phyloP scores from a whole-genome alignment of 2,113 vertebrate genomes.

The Tor tambroides region DNA sequence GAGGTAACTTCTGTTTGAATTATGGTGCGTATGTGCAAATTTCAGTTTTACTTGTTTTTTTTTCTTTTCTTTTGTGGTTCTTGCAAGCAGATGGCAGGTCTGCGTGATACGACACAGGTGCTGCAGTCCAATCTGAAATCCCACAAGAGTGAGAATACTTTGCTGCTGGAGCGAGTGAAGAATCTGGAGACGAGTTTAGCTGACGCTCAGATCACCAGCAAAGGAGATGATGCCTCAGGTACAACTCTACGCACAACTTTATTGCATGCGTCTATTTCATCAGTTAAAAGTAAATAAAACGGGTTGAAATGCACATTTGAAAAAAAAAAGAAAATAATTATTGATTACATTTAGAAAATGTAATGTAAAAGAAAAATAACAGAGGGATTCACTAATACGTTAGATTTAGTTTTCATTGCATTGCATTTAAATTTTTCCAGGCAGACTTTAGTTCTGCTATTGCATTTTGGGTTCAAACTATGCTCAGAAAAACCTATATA shows the following conservation, averaged over 20 bases:
- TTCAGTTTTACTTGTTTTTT: background rate
- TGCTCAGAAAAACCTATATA: background rate
- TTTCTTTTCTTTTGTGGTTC: background rate
- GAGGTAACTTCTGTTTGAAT: slow-evolving; percentile 64
- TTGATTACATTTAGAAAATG: too few relatives aligned
- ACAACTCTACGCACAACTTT: background rate
- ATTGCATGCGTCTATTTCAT: background rate
- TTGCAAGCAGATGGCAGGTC: slow-evolving; percentile 77
- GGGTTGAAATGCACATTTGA: too few relatives aligned
- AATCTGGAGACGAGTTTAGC: slow-evolving; percentile 84
- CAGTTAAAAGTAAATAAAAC: background rate
- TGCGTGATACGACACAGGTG: slow-evolving; percentile 80
- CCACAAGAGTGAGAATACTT: slow-evolving; percentile 85
- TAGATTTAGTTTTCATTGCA: too few relatives aligned
- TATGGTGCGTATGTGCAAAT: background rate
- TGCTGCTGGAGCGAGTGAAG: slow-evolving; percentile 85
- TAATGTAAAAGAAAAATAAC: too few relatives aligned
- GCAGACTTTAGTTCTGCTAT: background rate
- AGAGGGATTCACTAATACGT: too few relatives aligned
- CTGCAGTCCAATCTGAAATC: slow-evolving; percentile 83
- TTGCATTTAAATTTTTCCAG: too few relatives aligned
- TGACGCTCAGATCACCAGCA: slow-evolving; percentile 63
- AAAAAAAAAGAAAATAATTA: too few relatives aligned
- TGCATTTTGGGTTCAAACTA: background rate
- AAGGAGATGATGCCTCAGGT: slow-evolving; percentile 59